Conservation (phyloP, 1,140 invertebrate genomes). For the Drosophila ercepeae region DNA sequence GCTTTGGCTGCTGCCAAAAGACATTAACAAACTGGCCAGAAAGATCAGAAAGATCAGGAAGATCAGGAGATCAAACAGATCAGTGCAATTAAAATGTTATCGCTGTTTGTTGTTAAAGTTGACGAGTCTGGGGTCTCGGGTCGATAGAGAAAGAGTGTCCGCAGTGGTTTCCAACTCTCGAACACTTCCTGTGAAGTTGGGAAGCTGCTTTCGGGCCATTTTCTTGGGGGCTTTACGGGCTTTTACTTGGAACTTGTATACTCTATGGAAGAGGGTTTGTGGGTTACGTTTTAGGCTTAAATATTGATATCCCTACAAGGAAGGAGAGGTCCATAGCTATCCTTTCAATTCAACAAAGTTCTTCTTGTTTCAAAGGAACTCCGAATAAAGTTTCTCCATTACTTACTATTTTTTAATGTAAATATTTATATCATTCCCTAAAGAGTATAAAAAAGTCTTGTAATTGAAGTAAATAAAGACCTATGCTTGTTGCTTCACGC, state of each 20-base stretch:
- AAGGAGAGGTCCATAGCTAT: no score
- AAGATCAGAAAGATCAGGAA: slow-evolving; percentile 46
- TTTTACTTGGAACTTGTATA: background rate
- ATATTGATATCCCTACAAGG: no score
- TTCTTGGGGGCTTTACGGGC: background rate
- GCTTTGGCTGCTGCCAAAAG: slow-evolving; percentile 61
- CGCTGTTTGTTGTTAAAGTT: slow-evolving; percentile 75
- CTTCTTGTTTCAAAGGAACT: no score
- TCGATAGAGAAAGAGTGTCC: slow-evolving; percentile 24
- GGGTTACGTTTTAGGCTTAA: no score
- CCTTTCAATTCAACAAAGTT: no score
- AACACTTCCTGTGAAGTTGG: slow-evolving; percentile 56
- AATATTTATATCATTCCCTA: background rate
- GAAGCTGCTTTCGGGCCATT: slow-evolving; percentile 3
- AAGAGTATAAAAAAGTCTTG: slow-evolving; percentile 18
- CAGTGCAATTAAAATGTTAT: slow-evolving; percentile 80
- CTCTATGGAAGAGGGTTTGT: background rate
- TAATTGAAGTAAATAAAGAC: background rate
- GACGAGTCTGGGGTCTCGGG: slow-evolving; percentile 34
- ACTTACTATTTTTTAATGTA: no score
- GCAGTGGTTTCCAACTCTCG: slow-evolving; percentile 31
- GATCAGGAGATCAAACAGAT: slow-evolving; percentile 48
- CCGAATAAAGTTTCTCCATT: no score
- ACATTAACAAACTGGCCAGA: slow-evolving; percentile 75
- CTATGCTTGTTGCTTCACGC: slow-evolving; percentile 64